phyloP scores from a whole-genome alignment of 2,797 vertebrate species.

The Masticophis lateralis region DNA sequence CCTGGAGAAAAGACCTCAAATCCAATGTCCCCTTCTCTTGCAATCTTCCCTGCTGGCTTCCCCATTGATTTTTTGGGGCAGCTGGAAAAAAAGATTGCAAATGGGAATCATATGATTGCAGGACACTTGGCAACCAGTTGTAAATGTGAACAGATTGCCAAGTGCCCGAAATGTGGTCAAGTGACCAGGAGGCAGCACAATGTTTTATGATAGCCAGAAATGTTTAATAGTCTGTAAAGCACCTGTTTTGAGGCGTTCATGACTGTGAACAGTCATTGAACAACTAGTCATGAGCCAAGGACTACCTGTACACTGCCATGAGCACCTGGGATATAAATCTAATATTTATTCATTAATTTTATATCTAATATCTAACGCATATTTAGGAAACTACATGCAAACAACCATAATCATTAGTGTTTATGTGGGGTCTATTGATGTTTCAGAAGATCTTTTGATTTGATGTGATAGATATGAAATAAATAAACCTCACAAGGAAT shows the following conservation, averaged over 20 bases:
- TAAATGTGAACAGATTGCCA: too few species aligned
- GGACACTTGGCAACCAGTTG: too few species aligned
- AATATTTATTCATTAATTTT: neutral
- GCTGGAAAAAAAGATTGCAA: too few species aligned
- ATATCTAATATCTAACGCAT: neutral
- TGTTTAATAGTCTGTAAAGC: too few species aligned
- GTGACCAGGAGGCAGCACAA: neutral
- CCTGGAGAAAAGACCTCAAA: too few species aligned
- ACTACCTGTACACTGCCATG: neutral
- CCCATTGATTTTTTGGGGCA: too few species aligned
- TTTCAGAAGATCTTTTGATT: neutral
- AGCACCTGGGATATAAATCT: neutral
- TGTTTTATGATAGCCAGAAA: neutral
- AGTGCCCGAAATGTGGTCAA: neutral
- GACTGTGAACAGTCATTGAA: neutral
- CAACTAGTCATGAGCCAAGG: neutral
- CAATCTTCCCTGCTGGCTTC: too few species aligned
- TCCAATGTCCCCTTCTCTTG: too few species aligned
- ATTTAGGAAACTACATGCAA: neutral
- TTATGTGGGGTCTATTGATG: neutral
- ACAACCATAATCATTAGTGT: neutral
- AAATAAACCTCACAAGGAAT: neutral
- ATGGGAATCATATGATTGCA: too few species aligned
- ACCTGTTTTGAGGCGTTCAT: neutral
- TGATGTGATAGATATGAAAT: neutral